Percentiles rank a stretch among this genome's conserved stretches.
These are phyloP conservation scores for Hippopotamyrus pictus DNA, from an alignment of 2,797 vertebrate species.

Conservation along the genomic window DNA sequence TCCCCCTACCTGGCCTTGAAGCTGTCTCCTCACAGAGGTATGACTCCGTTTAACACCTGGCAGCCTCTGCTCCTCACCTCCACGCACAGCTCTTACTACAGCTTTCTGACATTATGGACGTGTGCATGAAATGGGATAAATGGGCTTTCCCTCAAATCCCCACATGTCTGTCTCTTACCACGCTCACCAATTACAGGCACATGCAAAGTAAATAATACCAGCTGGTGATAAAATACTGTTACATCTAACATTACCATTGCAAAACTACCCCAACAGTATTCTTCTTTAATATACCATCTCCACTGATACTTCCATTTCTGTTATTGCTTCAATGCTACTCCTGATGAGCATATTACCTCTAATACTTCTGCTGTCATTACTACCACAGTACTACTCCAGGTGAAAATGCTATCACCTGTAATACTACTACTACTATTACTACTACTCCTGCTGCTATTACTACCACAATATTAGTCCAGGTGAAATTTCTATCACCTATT, in stretches of 20 bases:
- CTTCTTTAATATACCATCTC: not conserved
- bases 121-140: not conserved
- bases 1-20: not conserved
- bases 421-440: not conserved
- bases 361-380: not conserved
- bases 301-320: not conserved
- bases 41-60: conserved; percentile 8
- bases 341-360: not conserved
- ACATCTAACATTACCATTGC: not conserved
- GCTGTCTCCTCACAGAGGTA: not conserved
- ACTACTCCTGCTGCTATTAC: not conserved
- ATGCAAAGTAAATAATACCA: not conserved
- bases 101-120: not conserved
- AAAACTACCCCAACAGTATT: not conserved
- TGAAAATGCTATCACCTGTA: not conserved
- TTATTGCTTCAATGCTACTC: not conserved
- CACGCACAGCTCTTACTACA: not conserved
- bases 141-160: not conserved
- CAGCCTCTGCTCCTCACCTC: not conserved
- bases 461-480: not conserved
- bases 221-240: not conserved
- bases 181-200: not conserved
- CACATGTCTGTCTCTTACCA: conserved; percentile 3
- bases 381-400: not conserved
- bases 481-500: not conserved